These are phyloP conservation scores for Lepidonotus clava DNA, from an alignment of 2,888 invertebrate species.

Conservation along the genomic window DNA sequence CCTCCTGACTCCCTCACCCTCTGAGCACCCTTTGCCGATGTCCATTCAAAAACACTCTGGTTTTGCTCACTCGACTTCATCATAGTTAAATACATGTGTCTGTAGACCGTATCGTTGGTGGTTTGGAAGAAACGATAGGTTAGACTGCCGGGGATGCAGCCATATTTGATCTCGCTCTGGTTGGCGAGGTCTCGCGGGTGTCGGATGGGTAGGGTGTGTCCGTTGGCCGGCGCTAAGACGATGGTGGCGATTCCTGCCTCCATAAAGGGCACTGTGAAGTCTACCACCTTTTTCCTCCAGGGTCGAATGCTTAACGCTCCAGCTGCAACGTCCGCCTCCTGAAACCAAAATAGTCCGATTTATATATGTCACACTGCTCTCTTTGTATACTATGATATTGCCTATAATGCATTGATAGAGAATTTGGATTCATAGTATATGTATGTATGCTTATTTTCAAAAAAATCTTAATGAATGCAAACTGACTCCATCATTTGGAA, in stretches of 20 bases:
- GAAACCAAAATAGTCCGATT: neutral
- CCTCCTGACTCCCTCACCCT: slow-evolving; percentile 42
- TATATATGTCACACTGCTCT: no score
- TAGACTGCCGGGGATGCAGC: slow-evolving; percentile 53
- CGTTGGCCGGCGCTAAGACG: neutral
- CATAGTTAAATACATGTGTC: slow-evolving; percentile 40
- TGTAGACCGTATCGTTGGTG: slow-evolving; percentile 41
- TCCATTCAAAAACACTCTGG: slow-evolving; percentile 53
- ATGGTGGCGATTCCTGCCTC: slow-evolving; percentile 50
- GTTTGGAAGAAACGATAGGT: slow-evolving; percentile 53
- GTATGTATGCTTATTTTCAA: no score
- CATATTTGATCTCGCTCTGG: slow-evolving; percentile 52
- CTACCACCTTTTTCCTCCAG: slow-evolving; percentile 36
- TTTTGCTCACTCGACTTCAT: neutral
- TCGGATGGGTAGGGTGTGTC: neutral
- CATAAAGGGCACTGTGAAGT: slow-evolving; percentile 53
- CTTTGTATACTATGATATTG: no score
- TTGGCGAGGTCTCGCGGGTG: slow-evolving; percentile 43
- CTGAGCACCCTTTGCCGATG: slow-evolving; percentile 36
- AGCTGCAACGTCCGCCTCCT: slow-evolving; percentile 56
- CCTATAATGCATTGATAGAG: no score
- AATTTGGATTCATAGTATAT: no score
- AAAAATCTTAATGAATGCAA: no score
- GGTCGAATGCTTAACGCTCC: slow-evolving; percentile 39
- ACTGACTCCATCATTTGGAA: no score